Evolutionary conservation across 2,113 vertebrate species (phyloP), one percentile per base, ranked within the genome.

Genomic region (Leptodactylus fuscus): DNA sequence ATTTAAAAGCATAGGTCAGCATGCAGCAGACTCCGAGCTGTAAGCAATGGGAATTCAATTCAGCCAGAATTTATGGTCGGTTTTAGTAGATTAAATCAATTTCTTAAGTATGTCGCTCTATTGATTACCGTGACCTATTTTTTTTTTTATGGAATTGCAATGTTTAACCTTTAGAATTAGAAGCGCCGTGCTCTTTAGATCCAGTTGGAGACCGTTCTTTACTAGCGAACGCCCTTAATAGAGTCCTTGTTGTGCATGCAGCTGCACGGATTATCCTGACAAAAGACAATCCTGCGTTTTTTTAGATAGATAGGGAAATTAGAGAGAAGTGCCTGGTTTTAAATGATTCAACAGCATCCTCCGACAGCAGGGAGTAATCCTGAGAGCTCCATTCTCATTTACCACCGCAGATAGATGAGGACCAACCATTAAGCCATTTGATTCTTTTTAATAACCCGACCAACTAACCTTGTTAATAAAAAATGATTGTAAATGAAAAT

Each of bases 1-100:
- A 86, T 86, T 73, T 86, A 86, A 81, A 81, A 81, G 67, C 77
- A 80, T 80, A 80, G 76, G 76, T 85, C 83, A 80, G 83, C 77
- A 46, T 73, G 27, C 65, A n/a, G 27, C 49, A 74, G 38, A 16
- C 65, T 55, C 29, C 7, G 48, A 67, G 62, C 48, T 80, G 75
- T 58, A 85, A 85, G 83, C 62, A 85, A 73, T 76, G 58, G 44
- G 49, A 85, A 58, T 80, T 80, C 76, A 80, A 80, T 80, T 80
- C 34, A 85, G 76, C 44, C 16, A 32, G 65, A 81, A 86, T 86
- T 86, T 85, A 79, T 44, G 49, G 44, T 24, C 34, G 53, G 62
- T 85, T 79, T 86, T 86, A 73, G 76, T 73, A 60, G 65, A 70
- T 85, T 24, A 80, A 85, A 73, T 85, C 83, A 85, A 85, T 86